A percentile compares a stretch with the other conserved stretches of the same genome.
Conservation (phyloP, 2,113 vertebrate genomes). For the Pangasianodon hypophthalmus region DNA sequence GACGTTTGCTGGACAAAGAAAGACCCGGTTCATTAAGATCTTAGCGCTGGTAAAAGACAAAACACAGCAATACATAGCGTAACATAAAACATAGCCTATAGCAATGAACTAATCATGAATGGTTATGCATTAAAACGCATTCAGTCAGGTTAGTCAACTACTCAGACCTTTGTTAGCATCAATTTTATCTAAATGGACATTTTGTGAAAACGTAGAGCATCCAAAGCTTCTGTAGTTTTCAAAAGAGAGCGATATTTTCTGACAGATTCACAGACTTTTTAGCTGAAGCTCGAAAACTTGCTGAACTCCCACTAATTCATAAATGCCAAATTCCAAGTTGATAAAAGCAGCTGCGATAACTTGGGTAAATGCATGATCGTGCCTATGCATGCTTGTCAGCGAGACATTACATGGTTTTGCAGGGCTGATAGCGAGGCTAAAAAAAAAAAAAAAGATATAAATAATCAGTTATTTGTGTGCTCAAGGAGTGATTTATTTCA, state of each 20-base stretch:
- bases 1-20: not conserved
- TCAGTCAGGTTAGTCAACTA: too few species aligned
- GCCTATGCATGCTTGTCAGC: not conserved
- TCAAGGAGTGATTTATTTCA: not conserved
- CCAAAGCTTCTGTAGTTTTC: not conserved
- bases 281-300: not conserved
- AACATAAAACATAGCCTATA: not conserved
- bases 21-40: not conserved
- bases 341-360: not conserved
- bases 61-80: too few species aligned
- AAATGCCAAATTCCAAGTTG: not conserved
- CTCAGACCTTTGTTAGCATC: not conserved
- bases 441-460: not conserved
- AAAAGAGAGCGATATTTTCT: not conserved
- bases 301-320: not conserved
- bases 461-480: not conserved
- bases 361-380: not conserved
- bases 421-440: not conserved
- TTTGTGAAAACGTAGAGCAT: too few species aligned
- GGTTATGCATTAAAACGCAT: not conserved
- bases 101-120: not conserved
- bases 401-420: not conserved
- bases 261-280: not conserved
- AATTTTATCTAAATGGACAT: not conserved
- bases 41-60: not conserved